phyloP scores from a whole-genome alignment of 2,888 invertebrate species.

The Drosophila pegasa region DNA sequence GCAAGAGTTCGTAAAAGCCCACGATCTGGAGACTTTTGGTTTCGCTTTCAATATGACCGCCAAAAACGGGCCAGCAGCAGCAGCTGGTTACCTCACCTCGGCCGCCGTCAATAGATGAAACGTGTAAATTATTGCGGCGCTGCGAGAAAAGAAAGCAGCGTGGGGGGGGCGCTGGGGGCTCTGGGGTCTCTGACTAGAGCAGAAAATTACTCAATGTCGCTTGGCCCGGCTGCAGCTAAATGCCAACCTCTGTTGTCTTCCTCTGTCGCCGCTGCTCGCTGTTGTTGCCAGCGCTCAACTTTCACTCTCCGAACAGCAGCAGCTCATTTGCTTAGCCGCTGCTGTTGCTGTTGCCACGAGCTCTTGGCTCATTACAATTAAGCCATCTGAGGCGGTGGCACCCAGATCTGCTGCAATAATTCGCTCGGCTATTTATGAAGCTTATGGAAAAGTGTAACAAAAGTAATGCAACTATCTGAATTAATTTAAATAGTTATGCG shows the following conservation, averaged over 20 bases:
- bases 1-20: slow-evolving; percentile 43
- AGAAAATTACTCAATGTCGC: slow-evolving; percentile 71
- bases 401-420: slow-evolving; percentile 48
- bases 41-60: slow-evolving; percentile 73
- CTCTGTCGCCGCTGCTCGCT: not conserved
- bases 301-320: slow-evolving; percentile 61
- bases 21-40: slow-evolving; percentile 46
- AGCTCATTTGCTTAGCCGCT: slow-evolving; percentile 40
- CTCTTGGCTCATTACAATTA: slow-evolving; percentile 62
- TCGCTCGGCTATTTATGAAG: slow-evolving; percentile 37
- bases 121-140: slow-evolving; percentile 71
- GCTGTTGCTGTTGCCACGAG: slow-evolving; percentile 11
- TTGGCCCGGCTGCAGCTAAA: slow-evolving; percentile 27
- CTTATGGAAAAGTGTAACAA: slow-evolving; percentile 63
- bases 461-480: slow-evolving; percentile 41
- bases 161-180: slow-evolving; percentile 21
- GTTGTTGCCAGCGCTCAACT: slow-evolving; percentile 40
- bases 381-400: slow-evolving; percentile 53
- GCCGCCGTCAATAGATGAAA: slow-evolving; percentile 32
- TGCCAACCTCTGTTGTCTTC: slow-evolving; percentile 38
- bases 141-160: slow-evolving; percentile 63
- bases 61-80: slow-evolving; percentile 55
- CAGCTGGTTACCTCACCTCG: slow-evolving; percentile 65
- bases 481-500: slow-evolving; percentile 41
- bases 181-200: slow-evolving; percentile 49